Evolutionary conservation across 2,888 invertebrate genomes (phyloP).

Genomic region (Tinea semifulvella): DNA sequence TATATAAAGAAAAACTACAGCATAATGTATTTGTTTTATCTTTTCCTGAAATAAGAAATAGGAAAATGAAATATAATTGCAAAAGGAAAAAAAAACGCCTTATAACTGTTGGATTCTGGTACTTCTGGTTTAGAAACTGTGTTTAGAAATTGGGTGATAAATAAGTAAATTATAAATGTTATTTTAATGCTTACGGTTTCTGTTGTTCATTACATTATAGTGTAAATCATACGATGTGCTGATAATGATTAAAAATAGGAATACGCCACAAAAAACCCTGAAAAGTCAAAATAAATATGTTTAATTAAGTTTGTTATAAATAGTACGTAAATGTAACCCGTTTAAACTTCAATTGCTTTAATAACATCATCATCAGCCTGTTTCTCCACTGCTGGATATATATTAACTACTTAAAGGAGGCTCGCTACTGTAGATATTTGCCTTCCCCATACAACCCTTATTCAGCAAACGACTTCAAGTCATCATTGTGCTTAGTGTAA

Average conservation of each 20-base stretch:
- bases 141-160: not conserved
- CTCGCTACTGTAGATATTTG: too few species aligned
- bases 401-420: too few species aligned
- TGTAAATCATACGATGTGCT: slow-evolving; percentile 9
- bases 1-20: slow-evolving; percentile 29
- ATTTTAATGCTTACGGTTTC: slow-evolving; percentile 5
- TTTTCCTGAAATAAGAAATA: slow-evolving; percentile 23
- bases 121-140: not conserved
- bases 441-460: too few species aligned
- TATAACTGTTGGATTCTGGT: not conserved
- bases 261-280: not conserved
- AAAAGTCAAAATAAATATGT: slow-evolving; percentile 1
- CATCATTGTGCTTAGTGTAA: too few species aligned
- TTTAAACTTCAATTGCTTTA: too few species aligned
- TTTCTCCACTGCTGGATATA: too few species aligned
- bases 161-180: not conserved
- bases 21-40: slow-evolving; percentile 23
- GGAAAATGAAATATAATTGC: too few species aligned
- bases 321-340: too few species aligned
- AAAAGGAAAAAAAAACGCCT: too few species aligned
- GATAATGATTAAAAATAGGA: not conserved
- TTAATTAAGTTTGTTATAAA: too few species aligned
- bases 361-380: too few species aligned
- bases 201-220: not conserved
- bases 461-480: too few species aligned